Conservation (phyloP, 2,113 vertebrate species). For the Gobio gobio region DNA sequence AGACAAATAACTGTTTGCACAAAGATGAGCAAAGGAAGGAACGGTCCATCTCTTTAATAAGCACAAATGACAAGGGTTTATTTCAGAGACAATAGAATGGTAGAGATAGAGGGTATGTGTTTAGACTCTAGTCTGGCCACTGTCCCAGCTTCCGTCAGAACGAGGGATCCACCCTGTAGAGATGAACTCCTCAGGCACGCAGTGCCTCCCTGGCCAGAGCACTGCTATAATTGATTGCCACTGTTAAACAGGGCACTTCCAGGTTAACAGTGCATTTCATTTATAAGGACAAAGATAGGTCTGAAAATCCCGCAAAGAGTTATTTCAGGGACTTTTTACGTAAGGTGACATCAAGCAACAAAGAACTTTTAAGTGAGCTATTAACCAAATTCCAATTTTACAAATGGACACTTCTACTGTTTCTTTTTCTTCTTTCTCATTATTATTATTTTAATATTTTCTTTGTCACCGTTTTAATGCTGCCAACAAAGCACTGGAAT, state of each 20-base stretch:
- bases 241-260: slow-evolving; percentile 69
- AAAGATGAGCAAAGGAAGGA: slow-evolving; percentile 23
- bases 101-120: slow-evolving; percentile 56
- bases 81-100: slow-evolving; percentile 47
- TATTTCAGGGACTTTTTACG: neutral
- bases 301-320: slow-evolving; percentile 9
- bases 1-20: slow-evolving; percentile 47
- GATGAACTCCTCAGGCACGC: slow-evolving; percentile 70
- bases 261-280: slow-evolving; percentile 63
- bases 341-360: slow-evolving; percentile 4
- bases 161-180: slow-evolving; percentile 66
- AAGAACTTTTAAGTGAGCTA: neutral
- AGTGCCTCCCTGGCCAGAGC: slow-evolving; percentile 64
- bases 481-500: neutral
- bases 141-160: slow-evolving; percentile 67
- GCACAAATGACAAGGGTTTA: slow-evolving; percentile 50
- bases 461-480: too few relatives aligned
- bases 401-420: neutral
- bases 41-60: slow-evolving; percentile 35
- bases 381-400: neutral
- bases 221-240: slow-evolving; percentile 63
- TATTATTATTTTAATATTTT: too few relatives aligned
- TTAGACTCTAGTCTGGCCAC: slow-evolving; percentile 63
- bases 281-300: slow-evolving; percentile 57
- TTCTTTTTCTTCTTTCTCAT: neutral